Base-by-base conservation (phyloP, 2,797 vertebrate species). In the Pangasius djambal region DNA sequence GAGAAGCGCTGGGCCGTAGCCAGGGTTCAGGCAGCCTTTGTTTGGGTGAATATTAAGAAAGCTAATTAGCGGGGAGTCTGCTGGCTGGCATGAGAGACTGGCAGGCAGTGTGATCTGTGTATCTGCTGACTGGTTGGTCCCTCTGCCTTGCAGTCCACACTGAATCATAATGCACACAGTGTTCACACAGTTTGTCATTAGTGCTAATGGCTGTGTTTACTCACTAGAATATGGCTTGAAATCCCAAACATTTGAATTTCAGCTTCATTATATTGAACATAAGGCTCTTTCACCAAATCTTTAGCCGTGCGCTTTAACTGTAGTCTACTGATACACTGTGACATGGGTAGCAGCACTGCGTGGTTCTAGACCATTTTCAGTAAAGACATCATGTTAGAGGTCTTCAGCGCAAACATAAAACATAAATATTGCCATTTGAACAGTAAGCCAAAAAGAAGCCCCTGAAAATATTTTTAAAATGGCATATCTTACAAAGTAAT, bases 131-230 rank as follows among this genome's bases (percentile, higher is more conserved):
- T 18, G 16, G 75, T 69, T 50, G 37, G 70, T 72, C 57, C 70
- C 85, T 89, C 85, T 90, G 82, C 79, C 89, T 87, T 86, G 67
- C 87, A 83, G 83, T 88, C 59, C 83, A 90, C 89, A 31, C 88
- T 90, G 85, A 75, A 89, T 90, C 78, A 88, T 90, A 90, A 90
- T 89, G 88, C 82, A 86, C 82, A 48, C 85, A 70, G 77, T 74
- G 86, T 79, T 91, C 59, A 89, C 37, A 86, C 84, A 88, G 79
- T 89, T 78, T 81, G 74, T 90, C 89, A 90, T 91, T 84, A 89
- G 65, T 48, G 63, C 88, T 91, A 90, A 91, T 89, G 84, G 89
- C 81, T 85, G 83, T 88, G 86, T 90, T 91, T 89, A 86, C 83
- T 69, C 85, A 87, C 72, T 63, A 83, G 50, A 81, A 48, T 87